Conservation (phyloP, 2,888 invertebrate species). For the Girardia tigrina region DNA sequence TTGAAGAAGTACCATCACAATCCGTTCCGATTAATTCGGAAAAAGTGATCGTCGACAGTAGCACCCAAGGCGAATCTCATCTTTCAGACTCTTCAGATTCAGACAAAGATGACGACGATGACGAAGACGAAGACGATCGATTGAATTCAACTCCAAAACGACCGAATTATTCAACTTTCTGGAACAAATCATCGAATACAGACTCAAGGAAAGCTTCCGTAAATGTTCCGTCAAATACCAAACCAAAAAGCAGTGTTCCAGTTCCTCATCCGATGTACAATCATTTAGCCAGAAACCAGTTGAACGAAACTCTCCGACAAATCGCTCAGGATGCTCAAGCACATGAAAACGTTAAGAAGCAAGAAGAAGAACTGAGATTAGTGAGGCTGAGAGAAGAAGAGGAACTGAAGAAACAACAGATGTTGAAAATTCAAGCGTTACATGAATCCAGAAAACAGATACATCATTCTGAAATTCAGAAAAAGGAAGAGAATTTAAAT, state of each 20-base stretch:
- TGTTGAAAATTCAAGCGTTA: neutral
- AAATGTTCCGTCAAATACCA: neutral
- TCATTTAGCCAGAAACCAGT: neutral
- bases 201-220: neutral
- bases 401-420: neutral
- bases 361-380: neutral
- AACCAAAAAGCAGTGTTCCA: neutral
- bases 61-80: neutral
- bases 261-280: neutral
- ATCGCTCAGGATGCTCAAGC: neutral
- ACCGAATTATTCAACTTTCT: neutral
- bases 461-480: constrained; percentile 11
- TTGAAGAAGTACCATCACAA: too few relatives aligned
- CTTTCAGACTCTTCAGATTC: neutral
- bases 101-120: neutral
- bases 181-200: neutral
- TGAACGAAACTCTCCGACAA: neutral
- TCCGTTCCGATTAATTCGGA: too few relatives aligned
- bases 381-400: neutral
- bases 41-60: neutral
- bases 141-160: neutral
- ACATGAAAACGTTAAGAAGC: neutral
- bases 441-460: neutral
- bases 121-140: neutral
- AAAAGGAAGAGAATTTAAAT: constrained; percentile 13